A percentile compares a stretch with the other conserved stretches of the same genome.
Conservation (phyloP, 1,140 invertebrate genomes). For the Euschistus heros region DNA sequence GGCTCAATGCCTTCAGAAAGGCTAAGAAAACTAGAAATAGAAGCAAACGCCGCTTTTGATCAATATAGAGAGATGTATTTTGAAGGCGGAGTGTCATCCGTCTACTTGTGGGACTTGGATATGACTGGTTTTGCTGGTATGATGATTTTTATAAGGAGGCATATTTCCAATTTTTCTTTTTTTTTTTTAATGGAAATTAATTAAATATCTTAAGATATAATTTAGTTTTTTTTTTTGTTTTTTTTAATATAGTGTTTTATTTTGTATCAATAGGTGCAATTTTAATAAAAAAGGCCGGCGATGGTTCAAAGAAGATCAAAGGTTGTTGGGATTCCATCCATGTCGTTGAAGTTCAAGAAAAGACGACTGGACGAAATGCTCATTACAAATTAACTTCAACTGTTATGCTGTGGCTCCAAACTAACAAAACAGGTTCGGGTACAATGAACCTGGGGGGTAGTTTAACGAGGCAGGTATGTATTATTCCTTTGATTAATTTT, state of each 20-base stretch:
- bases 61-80: conserved; percentile 99
- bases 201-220: background rate
- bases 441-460: conserved; percentile 98
- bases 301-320: conserved; percentile 94
- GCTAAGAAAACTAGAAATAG: conserved; percentile 89
- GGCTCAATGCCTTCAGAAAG: conserved; percentile 96
- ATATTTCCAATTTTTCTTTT: background rate
- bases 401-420: conserved; percentile 98
- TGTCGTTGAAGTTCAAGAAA: conserved; percentile 96
- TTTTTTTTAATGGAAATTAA: no score
- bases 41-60: conserved; percentile 97
- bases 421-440: conserved; percentile 89
- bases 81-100: conserved; percentile 97
- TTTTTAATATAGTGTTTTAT: conserved; percentile 6
- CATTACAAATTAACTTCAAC: conserved; percentile 99
- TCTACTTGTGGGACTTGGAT: conserved; percentile 98
- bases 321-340: conserved; percentile 99
- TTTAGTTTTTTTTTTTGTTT: background rate
- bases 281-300: conserved; percentile 96
- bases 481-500: background rate
- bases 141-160: background rate
- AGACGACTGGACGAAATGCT: conserved; percentile 82
- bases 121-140: conserved; percentile 73
- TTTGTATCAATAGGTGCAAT: conserved; percentile 64
- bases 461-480: conserved; percentile 80